phyloP scores from a whole-genome alignment of 2,888 invertebrate species.

The Zygaena filipendulae region DNA sequence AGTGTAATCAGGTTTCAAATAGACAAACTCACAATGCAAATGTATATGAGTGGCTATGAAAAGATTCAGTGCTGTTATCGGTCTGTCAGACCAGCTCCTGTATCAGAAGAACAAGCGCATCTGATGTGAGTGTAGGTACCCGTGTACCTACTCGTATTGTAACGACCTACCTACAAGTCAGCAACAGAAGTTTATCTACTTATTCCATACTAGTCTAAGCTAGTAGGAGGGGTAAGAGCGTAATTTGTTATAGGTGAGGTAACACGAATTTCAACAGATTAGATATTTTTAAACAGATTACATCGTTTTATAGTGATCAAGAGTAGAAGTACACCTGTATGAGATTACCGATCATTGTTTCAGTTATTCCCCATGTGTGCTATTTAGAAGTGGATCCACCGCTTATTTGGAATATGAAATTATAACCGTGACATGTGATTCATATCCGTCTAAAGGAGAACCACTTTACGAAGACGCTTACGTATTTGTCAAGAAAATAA shows the following conservation, averaged over 20 bases:
- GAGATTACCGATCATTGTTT: no score
- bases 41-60: conserved; percentile 16
- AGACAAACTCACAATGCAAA: conserved; percentile 21
- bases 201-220: no score
- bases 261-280: no score
- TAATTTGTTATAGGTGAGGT: no score
- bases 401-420: conserved; percentile 26
- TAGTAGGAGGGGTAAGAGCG: no score
- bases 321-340: no score
- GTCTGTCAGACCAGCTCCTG: conserved; percentile 23
- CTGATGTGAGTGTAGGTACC: conserved; percentile 31
- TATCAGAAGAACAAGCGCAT: conserved; percentile 18
- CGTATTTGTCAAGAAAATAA: conserved; percentile 25
- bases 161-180: no score
- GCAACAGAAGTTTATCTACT: no score
- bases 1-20: conserved; percentile 25
- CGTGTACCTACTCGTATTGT: no score
- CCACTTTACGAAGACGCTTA: conserved; percentile 33
- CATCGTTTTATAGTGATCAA: no score
- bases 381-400: conserved; percentile 25
- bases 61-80: conserved; percentile 29
- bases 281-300: no score
- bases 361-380: conserved; percentile 27
- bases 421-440: conserved; percentile 28
- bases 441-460: conserved; percentile 7